Evolutionary conservation across 2,888 invertebrate genomes (phyloP), one percentile per base, ranked within the genome.

Genomic region (Stenoptilia bipunctidactyla): DNA sequence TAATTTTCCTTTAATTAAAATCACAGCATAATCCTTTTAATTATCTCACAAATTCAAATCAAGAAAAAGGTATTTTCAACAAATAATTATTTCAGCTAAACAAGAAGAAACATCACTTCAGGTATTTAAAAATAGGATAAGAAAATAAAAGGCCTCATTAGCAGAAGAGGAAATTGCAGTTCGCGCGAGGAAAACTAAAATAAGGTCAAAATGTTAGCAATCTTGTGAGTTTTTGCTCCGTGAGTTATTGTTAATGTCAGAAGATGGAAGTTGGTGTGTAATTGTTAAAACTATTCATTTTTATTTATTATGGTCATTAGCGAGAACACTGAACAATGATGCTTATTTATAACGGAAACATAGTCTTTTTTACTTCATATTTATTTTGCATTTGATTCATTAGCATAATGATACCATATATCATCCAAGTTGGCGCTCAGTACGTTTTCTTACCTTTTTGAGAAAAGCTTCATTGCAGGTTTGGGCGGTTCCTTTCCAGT

Each of bases 391-490:
- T n/a, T n/a, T n/a, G n/a, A n/a, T n/a, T n/a, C n/a, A n/a, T n/a
- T n/a, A n/a, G n/a, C n/a, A n/a, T n/a, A n/a, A n/a, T n/a, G n/a
- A n/a, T n/a, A n/a, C n/a, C n/a, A n/a, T n/a, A n/a, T n/a, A n/a
- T n/a, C n/a, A n/a, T n/a, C n/a, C n/a, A 5, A 20, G 20, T 20
- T 20, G 3, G 8, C 20, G 20, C 4, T 8, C 3, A 20, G 8
- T 3, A 20, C 20, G 8, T 20, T 20, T 20, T 20, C 20, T 30
- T 83, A 95, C 94, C 92, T 94, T 94, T 76, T 91, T 88, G 45
- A 95, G 87, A 82, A 96, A 95, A 57, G 90, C 86, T 72, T 94
- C 93, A 67, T 95, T 95, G 85, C 95, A 96, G 56, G 92, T 91
- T 69, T 92, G 92, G 41, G 93, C 91, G 34, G 93, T 91, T 47